Conservation (phyloP, 2,888 invertebrate genomes). For the Harmothoe impar region DNA sequence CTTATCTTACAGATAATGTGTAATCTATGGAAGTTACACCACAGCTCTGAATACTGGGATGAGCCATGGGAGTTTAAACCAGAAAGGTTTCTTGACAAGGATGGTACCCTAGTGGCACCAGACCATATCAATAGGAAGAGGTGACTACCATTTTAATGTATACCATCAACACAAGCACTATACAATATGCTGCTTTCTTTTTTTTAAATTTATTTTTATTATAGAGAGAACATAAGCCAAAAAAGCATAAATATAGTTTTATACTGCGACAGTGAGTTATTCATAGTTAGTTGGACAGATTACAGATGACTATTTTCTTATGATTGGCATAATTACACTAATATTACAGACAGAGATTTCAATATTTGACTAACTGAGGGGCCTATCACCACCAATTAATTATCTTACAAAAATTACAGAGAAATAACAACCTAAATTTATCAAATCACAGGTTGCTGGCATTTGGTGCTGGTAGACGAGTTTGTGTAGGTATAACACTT, state of each 20-base stretch:
- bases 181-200: background rate
- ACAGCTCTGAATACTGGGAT: constrained; percentile 27
- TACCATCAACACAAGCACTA: too few species aligned
- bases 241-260: background rate
- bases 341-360: too few species aligned
- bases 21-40: constrained; percentile 49
- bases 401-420: too few species aligned
- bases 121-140: constrained; percentile 57
- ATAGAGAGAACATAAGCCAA: background rate
- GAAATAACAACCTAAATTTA: too few species aligned
- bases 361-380: too few species aligned
- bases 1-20: background rate
- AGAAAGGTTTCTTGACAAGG: constrained; percentile 13
- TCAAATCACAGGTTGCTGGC: constrained; percentile 2
- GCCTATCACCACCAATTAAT: too few species aligned
- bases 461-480: constrained; percentile 49
- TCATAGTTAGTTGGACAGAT: too few species aligned
- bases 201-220: background rate
- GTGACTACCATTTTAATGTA: background rate
- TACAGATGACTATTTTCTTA: too few species aligned
- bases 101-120: background rate
- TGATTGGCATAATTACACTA: too few species aligned
- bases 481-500: too few species aligned
- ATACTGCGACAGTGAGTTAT: too few species aligned
- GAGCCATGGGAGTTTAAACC: constrained; percentile 53